phyloP scores from a whole-genome alignment of 2,113 vertebrate species.

The Numida meleagris region DNA sequence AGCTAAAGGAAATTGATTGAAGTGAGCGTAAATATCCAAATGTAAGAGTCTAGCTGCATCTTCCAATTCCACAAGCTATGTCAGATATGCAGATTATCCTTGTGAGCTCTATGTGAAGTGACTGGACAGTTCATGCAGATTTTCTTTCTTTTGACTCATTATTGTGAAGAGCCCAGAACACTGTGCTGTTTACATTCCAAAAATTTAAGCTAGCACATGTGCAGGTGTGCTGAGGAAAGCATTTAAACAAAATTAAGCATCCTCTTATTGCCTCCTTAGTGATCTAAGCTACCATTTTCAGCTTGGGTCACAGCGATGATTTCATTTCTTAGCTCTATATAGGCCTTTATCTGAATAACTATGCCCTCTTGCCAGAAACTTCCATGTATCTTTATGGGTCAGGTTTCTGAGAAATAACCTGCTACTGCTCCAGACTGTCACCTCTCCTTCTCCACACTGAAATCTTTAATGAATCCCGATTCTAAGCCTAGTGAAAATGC shows the following conservation, averaged over 20 bases:
- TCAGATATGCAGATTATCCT: neutral
- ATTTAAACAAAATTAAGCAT: neutral
- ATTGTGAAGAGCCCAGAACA: rapidly evolving
- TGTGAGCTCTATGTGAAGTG: neutral
- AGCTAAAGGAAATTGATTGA: neutral
- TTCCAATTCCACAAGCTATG: neutral
- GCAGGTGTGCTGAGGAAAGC: neutral
- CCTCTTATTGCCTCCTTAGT: neutral
- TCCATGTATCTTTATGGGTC: neutral
- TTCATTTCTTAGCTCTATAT: neutral
- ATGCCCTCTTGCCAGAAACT: neutral
- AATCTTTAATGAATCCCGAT: neutral
- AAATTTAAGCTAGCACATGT: neutral
- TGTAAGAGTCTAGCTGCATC: neutral
- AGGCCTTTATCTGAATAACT: neutral
- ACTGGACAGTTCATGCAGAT: neutral
- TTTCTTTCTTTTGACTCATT: neutral
- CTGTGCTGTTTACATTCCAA: neutral
- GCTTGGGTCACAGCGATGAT: neutral
- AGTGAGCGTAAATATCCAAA: neutral
- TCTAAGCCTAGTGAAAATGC: neutral
- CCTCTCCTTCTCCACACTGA: neutral
- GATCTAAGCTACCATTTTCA: neutral
- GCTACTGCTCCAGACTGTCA: neutral
- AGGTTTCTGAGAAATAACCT: neutral